Conservation (phyloP, 2,797 vertebrate genomes). For the Dipus sagitta region DNA sequence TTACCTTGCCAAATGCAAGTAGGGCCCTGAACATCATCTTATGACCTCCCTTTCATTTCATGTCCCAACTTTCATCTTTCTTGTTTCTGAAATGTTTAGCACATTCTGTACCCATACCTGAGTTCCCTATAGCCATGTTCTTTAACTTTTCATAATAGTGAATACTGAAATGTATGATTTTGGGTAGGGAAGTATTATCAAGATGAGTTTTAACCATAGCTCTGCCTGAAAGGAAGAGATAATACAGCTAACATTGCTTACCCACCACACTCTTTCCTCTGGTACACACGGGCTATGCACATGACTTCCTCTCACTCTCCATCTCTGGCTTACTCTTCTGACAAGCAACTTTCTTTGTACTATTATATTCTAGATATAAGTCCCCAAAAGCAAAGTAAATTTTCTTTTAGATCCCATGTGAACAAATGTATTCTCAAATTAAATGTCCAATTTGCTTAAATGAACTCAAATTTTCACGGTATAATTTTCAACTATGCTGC, state of each 20-base stretch:
- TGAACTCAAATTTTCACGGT: background rate
- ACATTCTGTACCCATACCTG: background rate
- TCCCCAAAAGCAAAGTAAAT: background rate
- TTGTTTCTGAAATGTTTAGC: accelerated
- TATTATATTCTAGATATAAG: background rate
- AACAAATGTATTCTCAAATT: conserved; percentile 39
- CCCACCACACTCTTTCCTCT: background rate
- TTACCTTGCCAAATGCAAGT: background rate
- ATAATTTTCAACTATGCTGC: background rate
- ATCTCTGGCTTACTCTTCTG: background rate
- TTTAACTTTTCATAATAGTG: background rate
- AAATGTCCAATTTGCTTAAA: background rate
- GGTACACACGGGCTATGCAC: background rate
- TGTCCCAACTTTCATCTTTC: background rate
- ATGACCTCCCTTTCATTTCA: background rate
- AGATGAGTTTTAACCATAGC: background rate
- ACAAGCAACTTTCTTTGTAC: background rate
- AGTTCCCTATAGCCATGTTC: background rate
- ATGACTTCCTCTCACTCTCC: accelerated
- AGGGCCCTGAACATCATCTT: background rate
- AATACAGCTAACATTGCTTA: background rate
- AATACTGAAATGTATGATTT: background rate
- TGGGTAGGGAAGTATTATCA: conserved; percentile 26
- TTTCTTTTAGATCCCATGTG: background rate
- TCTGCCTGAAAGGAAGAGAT: conserved; percentile 57